phyloP scores from a whole-genome alignment of 2,888 invertebrate species.

The Eucera pruinosa region DNA sequence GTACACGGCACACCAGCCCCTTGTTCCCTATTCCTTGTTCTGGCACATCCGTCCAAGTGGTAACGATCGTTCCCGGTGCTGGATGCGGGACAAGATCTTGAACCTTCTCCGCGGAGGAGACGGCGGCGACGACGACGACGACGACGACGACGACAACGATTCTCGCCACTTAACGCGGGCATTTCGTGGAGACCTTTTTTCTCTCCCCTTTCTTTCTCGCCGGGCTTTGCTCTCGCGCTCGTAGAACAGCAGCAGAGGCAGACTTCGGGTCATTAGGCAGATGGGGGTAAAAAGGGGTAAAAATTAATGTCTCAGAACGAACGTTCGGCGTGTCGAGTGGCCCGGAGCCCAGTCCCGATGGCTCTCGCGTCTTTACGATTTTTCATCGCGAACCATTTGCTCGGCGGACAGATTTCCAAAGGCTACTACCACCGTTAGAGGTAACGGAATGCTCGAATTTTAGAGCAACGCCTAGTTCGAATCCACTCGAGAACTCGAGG shows the following conservation, averaged over 20 bases:
- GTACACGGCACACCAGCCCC: constrained; percentile 50
- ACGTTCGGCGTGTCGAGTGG: constrained; percentile 76
- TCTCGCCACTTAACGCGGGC: constrained; percentile 77
- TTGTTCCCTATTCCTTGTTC: too few relatives aligned
- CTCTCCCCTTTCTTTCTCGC: constrained; percentile 29
- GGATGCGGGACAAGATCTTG: constrained; percentile 71
- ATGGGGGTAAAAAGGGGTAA: constrained; percentile 78
- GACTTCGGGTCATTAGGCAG: constrained; percentile 83
- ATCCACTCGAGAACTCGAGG: too few relatives aligned
- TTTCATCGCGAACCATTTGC: constrained; percentile 81
- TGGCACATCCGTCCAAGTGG: constrained; percentile 67
- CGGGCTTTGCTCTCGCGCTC: too few relatives aligned
- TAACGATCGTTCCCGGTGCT: constrained; percentile 72
- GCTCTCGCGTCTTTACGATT: constrained; percentile 79
- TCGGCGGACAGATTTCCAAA: constrained; percentile 37
- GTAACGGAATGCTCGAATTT: too few relatives aligned
- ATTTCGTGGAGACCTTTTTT: constrained; percentile 74
- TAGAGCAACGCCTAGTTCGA: too few relatives aligned
- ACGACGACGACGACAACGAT: constrained; percentile 73
- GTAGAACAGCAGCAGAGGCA: constrained; percentile 55
- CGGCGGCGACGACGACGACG: too few relatives aligned
- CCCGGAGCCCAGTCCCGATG: constrained; percentile 68
- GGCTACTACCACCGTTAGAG: not conserved
- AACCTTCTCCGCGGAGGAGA: constrained; percentile 55
- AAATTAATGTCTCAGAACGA: constrained; percentile 85